Conservation (phyloP, 1,140 invertebrate species). For the Megalopta genalis region DNA sequence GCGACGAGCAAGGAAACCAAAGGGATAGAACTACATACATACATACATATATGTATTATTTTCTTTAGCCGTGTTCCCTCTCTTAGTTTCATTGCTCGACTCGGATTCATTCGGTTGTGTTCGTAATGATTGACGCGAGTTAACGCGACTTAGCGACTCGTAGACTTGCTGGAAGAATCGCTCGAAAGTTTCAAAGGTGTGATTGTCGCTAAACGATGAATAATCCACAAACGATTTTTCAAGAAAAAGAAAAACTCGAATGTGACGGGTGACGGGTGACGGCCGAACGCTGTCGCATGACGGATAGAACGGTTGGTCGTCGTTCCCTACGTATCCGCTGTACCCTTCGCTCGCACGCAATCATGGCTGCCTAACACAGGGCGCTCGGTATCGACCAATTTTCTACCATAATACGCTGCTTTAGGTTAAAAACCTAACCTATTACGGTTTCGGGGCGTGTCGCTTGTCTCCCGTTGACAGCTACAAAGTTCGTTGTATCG, state of each 20-base stretch:
- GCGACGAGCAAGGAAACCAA: background rate
- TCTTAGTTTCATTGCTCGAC: background rate
- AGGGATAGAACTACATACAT: background rate
- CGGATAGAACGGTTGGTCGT: conserved; percentile 14
- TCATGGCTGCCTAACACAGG: conserved; percentile 76
- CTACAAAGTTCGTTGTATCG: background rate
- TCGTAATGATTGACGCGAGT: conserved; percentile 25
- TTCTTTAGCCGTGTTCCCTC: background rate
- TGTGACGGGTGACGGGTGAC: conserved; percentile 10
- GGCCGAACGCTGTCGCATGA: conserved; percentile 13
- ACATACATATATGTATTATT: background rate
- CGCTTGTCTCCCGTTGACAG: conserved; percentile 38
- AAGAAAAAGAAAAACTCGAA: conserved; percentile 1
- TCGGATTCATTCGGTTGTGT: conserved; percentile 15
- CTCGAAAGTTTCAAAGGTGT: background rate
- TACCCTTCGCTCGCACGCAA: conserved; percentile 73
- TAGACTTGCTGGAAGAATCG: background rate
- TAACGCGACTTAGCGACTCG: background rate
- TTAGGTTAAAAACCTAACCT: conserved; percentile 56
- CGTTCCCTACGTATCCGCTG: conserved; percentile 63
- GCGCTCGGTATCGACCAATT: conserved; percentile 74
- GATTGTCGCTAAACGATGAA: too few species aligned
- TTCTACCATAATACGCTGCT: conserved; percentile 44
- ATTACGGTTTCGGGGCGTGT: conserved; percentile 47
- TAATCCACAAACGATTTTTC: background rate